phyloP scores from a whole-genome alignment of 2,113 vertebrate genomes.

The Bos javanicus region DNA sequence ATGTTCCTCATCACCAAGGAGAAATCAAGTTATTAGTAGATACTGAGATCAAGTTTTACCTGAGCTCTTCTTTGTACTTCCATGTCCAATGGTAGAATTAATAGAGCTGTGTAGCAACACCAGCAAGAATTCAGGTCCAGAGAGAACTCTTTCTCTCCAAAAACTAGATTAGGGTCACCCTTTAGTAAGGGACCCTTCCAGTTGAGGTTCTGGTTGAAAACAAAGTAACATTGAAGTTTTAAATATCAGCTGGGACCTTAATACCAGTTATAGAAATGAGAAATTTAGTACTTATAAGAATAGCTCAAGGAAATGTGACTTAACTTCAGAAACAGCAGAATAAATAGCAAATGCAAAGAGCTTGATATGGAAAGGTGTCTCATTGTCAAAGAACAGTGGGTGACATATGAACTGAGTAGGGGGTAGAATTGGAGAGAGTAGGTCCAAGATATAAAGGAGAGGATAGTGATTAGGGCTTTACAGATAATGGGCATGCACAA shows the following conservation, averaged over 20 bases:
- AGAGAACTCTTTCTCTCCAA: neutral
- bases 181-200: neutral
- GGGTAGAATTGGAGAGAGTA: neutral
- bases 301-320: neutral
- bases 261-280: neutral
- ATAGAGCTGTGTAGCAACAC: neutral
- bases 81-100: neutral
- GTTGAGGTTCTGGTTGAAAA: neutral
- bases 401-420: neutral
- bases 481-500: neutral
- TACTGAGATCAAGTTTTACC: neutral
- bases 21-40: neutral
- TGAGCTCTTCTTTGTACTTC: neutral
- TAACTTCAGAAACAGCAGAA: neutral
- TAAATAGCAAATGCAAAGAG: neutral
- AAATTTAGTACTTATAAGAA: neutral
- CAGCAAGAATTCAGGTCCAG: neutral
- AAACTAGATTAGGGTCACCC: neutral
- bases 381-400: neutral
- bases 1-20: neutral
- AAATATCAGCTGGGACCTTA: neutral
- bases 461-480: neutral
- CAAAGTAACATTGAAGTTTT: neutral
- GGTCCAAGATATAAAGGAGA: neutral
- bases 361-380: neutral